Conservation (phyloP, 2,888 invertebrate species). For the Drosophila stalkeri region DNA sequence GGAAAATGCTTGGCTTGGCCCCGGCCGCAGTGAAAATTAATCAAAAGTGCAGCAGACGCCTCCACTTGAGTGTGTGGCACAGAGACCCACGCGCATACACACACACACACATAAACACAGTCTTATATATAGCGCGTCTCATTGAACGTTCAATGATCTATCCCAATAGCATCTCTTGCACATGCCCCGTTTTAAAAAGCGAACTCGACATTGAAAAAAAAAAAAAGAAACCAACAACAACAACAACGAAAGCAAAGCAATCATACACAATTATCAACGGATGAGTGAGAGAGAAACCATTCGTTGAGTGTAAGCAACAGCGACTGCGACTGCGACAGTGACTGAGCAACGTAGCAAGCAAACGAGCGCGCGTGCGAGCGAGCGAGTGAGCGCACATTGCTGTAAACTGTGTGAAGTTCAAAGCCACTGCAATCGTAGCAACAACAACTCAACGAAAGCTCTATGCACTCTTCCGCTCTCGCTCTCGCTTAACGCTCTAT, state of each 20-base stretch:
- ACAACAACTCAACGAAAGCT: slow-evolving; percentile 23
- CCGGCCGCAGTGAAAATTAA: slow-evolving; percentile 58
- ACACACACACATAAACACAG: slow-evolving; percentile 16
- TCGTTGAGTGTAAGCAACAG: slow-evolving; percentile 15
- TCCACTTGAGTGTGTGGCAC: slow-evolving; percentile 61
- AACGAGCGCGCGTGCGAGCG: slow-evolving; percentile 10
- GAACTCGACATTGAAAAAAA: slow-evolving; percentile 78
- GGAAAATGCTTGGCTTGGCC: slow-evolving; percentile 29
- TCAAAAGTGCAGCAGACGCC: slow-evolving; percentile 76
- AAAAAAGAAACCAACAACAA: not conserved
- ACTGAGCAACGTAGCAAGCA: slow-evolving; percentile 6
- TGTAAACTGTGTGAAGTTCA: slow-evolving; percentile 76
- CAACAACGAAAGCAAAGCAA: slow-evolving; percentile 50
- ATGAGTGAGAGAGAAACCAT: slow-evolving; percentile 25
- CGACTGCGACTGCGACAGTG: not conserved
- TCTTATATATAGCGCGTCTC: slow-evolving; percentile 24
- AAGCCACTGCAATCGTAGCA: slow-evolving; percentile 64
- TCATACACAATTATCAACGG: slow-evolving; percentile 48
- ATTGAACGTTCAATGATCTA: slow-evolving; percentile 79
- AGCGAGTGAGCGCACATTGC: slow-evolving; percentile 7
- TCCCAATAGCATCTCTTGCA: slow-evolving; percentile 62
- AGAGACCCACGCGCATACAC: slow-evolving; percentile 27
- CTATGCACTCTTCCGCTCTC: slow-evolving; percentile 25
- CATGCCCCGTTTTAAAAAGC: slow-evolving; percentile 72
- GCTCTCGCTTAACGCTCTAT: slow-evolving; percentile 23